Evolutionary conservation across 2,888 invertebrate genomes (phyloP), one percentile per base, ranked within the genome.

Genomic region (Pyralis farinalis): DNA sequence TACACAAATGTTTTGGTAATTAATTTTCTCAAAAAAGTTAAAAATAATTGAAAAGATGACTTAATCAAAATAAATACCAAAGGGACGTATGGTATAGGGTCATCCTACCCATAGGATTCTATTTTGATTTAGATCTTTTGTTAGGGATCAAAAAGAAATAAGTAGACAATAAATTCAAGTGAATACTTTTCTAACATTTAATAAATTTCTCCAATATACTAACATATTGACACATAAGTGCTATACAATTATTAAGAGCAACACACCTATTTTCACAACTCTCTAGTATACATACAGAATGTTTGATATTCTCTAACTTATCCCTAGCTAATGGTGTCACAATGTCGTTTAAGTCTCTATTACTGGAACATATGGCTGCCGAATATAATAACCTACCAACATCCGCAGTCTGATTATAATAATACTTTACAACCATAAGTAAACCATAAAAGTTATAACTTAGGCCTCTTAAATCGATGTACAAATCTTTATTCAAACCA

Each of bases 391-490:
- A 62, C 51, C 71, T 73, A 59, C 83, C 82, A 0, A 88, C 75
- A 75, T 87, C 79, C 35, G 63, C 70, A 49, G 66, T 73, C 41
- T 71, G 51, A 50, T 74, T 71, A 55, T 88, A 86, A 44, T 72
- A 88, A 57, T 84, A 84, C 48, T 85, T 85, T 10, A 85, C 79
- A 45, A 86, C 86, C 78, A 86, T 76, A 27, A 88, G 61, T 34
- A 88, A 57, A 32, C 87, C 87, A 70, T 85, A 87, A 30, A 94
- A 90, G 77, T 93, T 93, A 64, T 94, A 94, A 59, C 93, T 94
- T 37, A 92, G 70, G 12, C 94, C 94, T 53, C 90, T 78, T 4
- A 69, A 63, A 55, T 91, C 91, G 36, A 95, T 90, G 62, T 92
- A 93, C 71, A 95, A 86, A 61, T 92, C 90, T 59, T 90, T 86